Evolutionary conservation across 2,888 invertebrate genomes (phyloP).

Genomic region (Anthoptus insignis): DNA sequence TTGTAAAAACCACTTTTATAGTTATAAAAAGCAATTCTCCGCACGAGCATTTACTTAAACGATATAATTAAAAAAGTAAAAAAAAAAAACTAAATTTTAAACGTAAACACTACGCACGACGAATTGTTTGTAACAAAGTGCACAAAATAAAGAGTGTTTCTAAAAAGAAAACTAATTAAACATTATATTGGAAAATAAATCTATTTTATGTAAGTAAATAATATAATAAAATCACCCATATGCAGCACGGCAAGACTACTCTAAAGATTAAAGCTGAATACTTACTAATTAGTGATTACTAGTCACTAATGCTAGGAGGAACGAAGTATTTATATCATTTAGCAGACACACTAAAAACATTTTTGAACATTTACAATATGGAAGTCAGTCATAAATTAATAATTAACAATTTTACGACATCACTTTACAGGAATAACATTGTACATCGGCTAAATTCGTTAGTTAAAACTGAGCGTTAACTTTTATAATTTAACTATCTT

Average conservation of each 20-base stretch:
- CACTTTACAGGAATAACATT: too few species aligned
- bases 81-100: too few species aligned
- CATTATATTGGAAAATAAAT: conserved; percentile 3
- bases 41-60: not conserved
- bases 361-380: too few species aligned
- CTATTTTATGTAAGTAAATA: conserved; percentile 22
- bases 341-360: not conserved
- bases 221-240: conserved; percentile 24
- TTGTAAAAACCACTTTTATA: not conserved
- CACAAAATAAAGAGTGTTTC: conserved; percentile 49
- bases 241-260: conserved; percentile 44
- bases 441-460: too few species aligned
- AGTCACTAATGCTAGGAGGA: conserved; percentile 8
- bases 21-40: not conserved
- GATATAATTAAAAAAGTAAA: not conserved
- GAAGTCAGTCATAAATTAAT: too few species aligned
- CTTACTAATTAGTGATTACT: conserved; percentile 27
- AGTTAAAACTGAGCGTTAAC: too few species aligned
- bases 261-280: conserved; percentile 46
- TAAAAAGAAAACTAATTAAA: conserved; percentile 20
- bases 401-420: too few species aligned
- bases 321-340: too few species aligned
- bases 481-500: too few species aligned
- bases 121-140: conserved; percentile 24
- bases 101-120: too few species aligned